Evolutionary conservation across 1,140 invertebrate species (phyloP).

Genomic region (Heterodera schachtii): DNA sequence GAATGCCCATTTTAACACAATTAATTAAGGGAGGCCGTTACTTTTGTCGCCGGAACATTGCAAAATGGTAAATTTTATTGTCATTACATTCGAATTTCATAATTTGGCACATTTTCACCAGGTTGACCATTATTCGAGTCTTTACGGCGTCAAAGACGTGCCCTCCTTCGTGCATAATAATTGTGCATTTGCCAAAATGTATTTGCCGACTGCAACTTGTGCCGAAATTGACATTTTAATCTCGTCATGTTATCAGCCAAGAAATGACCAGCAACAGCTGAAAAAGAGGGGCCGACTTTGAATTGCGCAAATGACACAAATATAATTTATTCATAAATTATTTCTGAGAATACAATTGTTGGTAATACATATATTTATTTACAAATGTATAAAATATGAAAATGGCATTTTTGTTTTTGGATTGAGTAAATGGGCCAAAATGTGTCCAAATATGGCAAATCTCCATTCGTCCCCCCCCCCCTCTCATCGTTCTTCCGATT

Average conservation of each 20-base stretch:
- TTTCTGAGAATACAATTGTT: background rate
- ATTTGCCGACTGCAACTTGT: slow-evolving; percentile 60
- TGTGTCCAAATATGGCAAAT: too few species aligned
- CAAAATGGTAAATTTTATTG: slow-evolving; percentile 35
- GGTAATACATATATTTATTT: too few species aligned
- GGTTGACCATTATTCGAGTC: slow-evolving; percentile 55
- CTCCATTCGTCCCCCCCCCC: background rate
- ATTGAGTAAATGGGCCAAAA: too few species aligned
- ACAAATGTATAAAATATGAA: too few species aligned
- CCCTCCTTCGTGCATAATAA: slow-evolving; percentile 52
- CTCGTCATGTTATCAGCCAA: slow-evolving; percentile 55
- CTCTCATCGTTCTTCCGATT: background rate
- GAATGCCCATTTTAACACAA: background rate
- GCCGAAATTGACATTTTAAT: slow-evolving; percentile 60
- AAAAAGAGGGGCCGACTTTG: background rate
- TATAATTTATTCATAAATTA: background rate
- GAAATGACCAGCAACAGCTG: background rate
- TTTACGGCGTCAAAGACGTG: slow-evolving; percentile 57
- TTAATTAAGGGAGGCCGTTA: slow-evolving; percentile 35
- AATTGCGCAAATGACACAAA: background rate
- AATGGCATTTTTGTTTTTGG: background rate
- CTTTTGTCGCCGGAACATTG: slow-evolving; percentile 56
- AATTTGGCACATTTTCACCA: slow-evolving; percentile 28
- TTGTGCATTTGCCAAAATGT: slow-evolving; percentile 62
- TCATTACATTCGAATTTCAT: background rate